A percentile compares a stretch with the other conserved stretches of the same genome.
phyloP scores from a whole-genome alignment of 2,888 invertebrate genomes.

The Drosophila helvetica region DNA sequence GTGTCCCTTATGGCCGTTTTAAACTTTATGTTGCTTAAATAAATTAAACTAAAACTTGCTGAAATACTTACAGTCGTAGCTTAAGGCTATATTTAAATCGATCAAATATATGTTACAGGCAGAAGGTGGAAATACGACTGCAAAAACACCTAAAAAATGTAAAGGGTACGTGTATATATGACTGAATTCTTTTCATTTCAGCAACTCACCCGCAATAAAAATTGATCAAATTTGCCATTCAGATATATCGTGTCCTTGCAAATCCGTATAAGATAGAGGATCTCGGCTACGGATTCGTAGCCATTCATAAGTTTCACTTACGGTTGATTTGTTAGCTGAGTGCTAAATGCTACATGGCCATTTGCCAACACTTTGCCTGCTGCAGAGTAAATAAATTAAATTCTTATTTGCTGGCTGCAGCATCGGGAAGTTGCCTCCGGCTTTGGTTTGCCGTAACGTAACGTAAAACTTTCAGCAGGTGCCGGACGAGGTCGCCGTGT shows the following conservation, averaged over 20 bases:
- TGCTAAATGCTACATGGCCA: constrained; percentile 63
- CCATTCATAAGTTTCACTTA: constrained; percentile 52
- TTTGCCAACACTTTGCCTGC: constrained; percentile 58
- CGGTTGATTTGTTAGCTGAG: constrained; percentile 64
- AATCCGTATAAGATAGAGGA: not conserved
- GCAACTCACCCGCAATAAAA: too few species aligned
- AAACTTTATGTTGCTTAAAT: too few species aligned
- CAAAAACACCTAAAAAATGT: too few species aligned
- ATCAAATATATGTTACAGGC: too few species aligned
- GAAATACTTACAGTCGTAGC: too few species aligned
- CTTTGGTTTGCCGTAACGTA: constrained; percentile 9
- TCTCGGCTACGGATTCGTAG: not conserved
- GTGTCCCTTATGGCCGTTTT: too few species aligned
- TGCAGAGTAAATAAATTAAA: constrained; percentile 74
- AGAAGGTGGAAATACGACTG: too few species aligned
- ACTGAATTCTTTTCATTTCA: too few species aligned
- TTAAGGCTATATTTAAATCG: too few species aligned
- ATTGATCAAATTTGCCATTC: not conserved
- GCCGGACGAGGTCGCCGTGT: constrained; percentile 38
- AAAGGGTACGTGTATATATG: too few species aligned
- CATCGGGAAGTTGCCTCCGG: constrained; percentile 1
- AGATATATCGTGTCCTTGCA: not conserved
- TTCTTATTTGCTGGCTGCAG: constrained; percentile 50
- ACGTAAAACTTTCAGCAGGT: constrained; percentile 60
- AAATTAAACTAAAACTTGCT: too few species aligned